Conservation (phyloP, 2,797 vertebrate species). For the Pangasius mekongensis region DNA sequence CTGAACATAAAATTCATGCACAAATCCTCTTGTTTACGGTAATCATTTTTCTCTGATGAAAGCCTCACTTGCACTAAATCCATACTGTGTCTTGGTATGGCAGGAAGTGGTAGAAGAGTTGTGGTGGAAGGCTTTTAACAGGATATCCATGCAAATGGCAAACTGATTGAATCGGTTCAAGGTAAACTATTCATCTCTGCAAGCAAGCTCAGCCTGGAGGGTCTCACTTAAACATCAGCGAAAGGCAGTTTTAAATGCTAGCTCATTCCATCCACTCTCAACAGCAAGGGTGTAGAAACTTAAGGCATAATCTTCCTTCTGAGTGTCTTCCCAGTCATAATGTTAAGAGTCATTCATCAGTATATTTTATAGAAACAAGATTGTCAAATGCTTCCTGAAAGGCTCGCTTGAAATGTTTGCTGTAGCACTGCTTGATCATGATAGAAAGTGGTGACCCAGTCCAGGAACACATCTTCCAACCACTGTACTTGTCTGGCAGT, state of each 20-base stretch:
- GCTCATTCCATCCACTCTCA: neutral
- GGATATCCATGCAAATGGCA: conserved; percentile 1
- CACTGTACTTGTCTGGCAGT: neutral
- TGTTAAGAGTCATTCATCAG: neutral
- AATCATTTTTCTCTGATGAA: neutral
- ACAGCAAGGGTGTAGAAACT: neutral
- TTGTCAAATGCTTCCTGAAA: neutral
- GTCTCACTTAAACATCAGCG: neutral
- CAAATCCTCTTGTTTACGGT: neutral
- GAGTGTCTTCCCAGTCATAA: neutral
- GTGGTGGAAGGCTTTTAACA: neutral
- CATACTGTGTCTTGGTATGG: neutral
- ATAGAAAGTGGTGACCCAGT: neutral
- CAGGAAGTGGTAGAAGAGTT: neutral
- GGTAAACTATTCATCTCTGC: conserved; percentile 5
- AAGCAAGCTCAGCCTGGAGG: neutral
- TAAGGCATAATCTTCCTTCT: neutral
- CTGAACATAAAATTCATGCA: neutral
- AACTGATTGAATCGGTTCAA: conserved; percentile 5
- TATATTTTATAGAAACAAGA: neutral
- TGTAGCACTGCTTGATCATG: neutral
- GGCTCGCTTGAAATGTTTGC: neutral
- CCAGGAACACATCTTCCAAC: neutral
- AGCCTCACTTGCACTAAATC: neutral
- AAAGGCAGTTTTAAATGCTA: neutral